phyloP scores from a whole-genome alignment of 1,140 invertebrate species.

The Cylas formicarius region DNA sequence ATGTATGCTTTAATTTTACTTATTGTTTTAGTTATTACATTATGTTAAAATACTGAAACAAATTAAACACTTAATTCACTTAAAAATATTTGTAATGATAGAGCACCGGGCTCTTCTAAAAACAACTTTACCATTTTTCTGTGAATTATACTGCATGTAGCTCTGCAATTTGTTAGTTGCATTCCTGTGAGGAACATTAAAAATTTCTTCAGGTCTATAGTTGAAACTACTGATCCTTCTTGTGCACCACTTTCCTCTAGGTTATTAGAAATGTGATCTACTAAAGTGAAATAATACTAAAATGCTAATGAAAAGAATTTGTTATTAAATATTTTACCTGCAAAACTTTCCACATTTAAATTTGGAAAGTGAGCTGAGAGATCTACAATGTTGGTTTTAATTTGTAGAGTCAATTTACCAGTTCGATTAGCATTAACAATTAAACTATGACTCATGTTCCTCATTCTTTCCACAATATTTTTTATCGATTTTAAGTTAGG shows the following conservation, averaged over 20 bases:
- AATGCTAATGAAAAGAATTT: no score
- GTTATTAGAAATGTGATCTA: slow-evolving; percentile 19
- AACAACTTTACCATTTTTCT: slow-evolving; percentile 40
- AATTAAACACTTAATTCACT: slow-evolving; percentile 31
- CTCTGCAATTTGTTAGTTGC: slow-evolving; percentile 37
- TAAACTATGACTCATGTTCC: slow-evolving; percentile 61
- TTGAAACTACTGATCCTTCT: slow-evolving; percentile 25
- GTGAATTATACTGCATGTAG: slow-evolving; percentile 39
- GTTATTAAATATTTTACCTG: no score
- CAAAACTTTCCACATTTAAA: slow-evolving; percentile 51
- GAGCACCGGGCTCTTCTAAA: slow-evolving; percentile 35
- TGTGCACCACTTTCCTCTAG: slow-evolving; percentile 18
- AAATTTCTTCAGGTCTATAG: slow-evolving; percentile 41
- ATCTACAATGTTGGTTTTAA: slow-evolving; percentile 67
- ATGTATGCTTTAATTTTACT: slow-evolving; percentile 56
- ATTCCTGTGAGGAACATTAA: slow-evolving; percentile 39
- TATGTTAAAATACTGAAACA: slow-evolving; percentile 4
- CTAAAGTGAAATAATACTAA: slow-evolving; percentile 17
- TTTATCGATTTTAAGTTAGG: slow-evolving; percentile 66
- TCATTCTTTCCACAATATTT: slow-evolving; percentile 73
- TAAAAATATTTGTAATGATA: slow-evolving; percentile 38
- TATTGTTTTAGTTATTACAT: slow-evolving; percentile 15
- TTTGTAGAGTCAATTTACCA: slow-evolving; percentile 64
- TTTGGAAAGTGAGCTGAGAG: slow-evolving; percentile 71
- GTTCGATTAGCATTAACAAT: slow-evolving; percentile 60